Base-by-base conservation (phyloP, 2,888 invertebrate species). In the Ophioninae sp. region DNA sequence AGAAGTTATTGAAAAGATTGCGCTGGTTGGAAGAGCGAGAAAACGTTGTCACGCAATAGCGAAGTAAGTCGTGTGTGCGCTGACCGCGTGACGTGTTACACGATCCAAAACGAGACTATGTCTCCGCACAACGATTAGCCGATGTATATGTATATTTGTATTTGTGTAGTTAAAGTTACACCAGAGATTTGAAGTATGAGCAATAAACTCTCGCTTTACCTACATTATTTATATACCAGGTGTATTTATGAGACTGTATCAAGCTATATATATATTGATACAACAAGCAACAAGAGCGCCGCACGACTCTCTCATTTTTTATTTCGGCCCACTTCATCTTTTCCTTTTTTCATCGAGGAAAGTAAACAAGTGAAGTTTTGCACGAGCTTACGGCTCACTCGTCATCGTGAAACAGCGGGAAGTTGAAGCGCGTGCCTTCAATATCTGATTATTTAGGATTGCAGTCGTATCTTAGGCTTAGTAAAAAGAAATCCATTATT, bases 31-130 rank as follows among this genome's bases (percentile, higher is more conserved):
- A 79, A 73, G 79, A 84, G 79, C 84, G 84, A 79, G 84, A 84
- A 81, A 81, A 79, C 76, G 84, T 84, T 79, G 84, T 84, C 84
- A 84, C 84, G 84, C 84, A 79, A 84, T 84, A 72, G 81, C 75
- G 64, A 64, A 84, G 76, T 84, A 75, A 84, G 84, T 84, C 81
- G 84, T 84, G 84, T 79, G 67, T 73, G 50, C 72, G 62, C 72
- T 59, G 68, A 65, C 81, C 59, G 75, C 73, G 79, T 79, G 84
- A 81, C 79, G 79, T 81, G 84, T 61, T 61, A 41, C 78, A 61
- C 67, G 56, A 76, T 64, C 59, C 39, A 64, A 56, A 64, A 68
- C 65, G 84, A 81, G 74, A 67, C 74, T 81, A 64, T 57, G 79
- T 77, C 67, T 41, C 79, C 37, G 39, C 44, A 44, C 23, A 41